phyloP scores from a whole-genome alignment of 2,113 vertebrate genomes.

The Ptilorrhoa leucosticta region DNA sequence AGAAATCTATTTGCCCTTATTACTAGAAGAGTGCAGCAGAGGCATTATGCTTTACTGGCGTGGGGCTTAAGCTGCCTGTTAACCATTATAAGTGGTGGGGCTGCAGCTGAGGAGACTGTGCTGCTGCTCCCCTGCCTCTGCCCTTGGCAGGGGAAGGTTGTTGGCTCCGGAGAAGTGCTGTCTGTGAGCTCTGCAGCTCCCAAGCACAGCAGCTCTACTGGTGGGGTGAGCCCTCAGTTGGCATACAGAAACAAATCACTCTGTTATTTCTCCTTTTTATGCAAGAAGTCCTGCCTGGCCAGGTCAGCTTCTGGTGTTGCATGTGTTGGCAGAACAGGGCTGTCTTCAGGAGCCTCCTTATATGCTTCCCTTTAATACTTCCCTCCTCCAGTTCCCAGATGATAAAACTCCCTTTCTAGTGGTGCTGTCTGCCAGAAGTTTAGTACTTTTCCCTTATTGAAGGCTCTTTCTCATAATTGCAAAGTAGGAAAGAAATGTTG shows the following conservation, averaged over 20 bases:
- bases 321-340: not conserved
- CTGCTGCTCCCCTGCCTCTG: not conserved
- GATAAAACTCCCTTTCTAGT: not conserved
- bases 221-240: not conserved
- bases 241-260: not conserved
- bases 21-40: not conserved
- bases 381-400: not conserved
- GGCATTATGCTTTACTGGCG: not conserved
- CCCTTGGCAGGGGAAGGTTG: not conserved
- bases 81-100: not conserved
- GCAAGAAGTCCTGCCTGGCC: not conserved
- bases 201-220: not conserved
- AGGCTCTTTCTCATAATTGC: not conserved
- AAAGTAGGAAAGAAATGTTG: not conserved
- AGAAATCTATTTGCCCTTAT: not conserved
- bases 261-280: not conserved
- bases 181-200: not conserved
- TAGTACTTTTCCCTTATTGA: not conserved
- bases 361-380: not conserved
- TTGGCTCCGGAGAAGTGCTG: not conserved
- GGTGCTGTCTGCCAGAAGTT: not conserved
- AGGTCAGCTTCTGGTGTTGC: not conserved
- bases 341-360: not conserved
- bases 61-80: not conserved
- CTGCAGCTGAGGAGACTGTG: not conserved